These are phyloP conservation scores for Stenodema calcarata DNA, from an alignment of 2,888 invertebrate species.

Conservation along the genomic window DNA sequence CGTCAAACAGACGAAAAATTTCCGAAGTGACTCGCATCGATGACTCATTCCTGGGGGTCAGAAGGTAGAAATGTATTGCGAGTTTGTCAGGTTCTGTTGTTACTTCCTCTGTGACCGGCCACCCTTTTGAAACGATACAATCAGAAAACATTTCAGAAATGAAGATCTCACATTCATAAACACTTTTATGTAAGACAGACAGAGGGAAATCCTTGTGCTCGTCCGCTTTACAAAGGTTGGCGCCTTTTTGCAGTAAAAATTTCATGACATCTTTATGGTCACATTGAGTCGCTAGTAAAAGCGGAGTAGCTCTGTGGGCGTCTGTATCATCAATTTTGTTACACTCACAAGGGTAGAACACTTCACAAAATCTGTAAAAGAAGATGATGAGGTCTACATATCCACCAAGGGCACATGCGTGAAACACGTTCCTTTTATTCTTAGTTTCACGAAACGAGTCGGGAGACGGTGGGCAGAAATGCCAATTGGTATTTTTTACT, in stretches of 20 bases:
- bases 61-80: background rate
- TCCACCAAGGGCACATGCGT: background rate
- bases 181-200: background rate
- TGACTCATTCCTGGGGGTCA: background rate
- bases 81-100: background rate
- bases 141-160: background rate
- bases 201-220: background rate
- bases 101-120: background rate
- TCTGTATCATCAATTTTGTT: background rate
- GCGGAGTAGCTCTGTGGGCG: background rate
- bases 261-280: background rate
- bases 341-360: background rate
- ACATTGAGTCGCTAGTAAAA: background rate
- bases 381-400: background rate
- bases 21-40: background rate
- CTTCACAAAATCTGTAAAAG: conserved; percentile 4
- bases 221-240: background rate
- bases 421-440: background rate
- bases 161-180: background rate
- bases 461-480: background rate
- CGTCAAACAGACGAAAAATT: background rate
- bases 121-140: background rate
- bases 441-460: background rate
- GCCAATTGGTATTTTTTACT: background rate
- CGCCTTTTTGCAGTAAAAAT: conserved; percentile 5